Base-by-base conservation (phyloP, 2,113 vertebrate genomes). In the Carollia perspicillata region DNA sequence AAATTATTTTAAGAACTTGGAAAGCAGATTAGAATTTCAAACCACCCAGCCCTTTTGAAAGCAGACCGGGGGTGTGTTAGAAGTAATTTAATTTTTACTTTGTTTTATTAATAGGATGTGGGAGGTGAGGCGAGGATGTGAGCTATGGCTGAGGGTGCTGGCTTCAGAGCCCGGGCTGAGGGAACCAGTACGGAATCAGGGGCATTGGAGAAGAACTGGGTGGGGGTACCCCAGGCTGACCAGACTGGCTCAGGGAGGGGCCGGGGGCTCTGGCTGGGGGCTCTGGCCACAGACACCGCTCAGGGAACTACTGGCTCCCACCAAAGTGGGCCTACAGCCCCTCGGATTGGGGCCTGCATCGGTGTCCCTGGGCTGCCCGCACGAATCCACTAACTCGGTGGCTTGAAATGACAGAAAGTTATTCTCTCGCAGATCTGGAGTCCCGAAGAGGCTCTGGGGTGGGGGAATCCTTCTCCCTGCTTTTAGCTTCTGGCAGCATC, bases 1-100 rank as follows among this genome's bases (percentile, higher is more conserved):
- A 89, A 89, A 96, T 97, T 89, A 96, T 97, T 96, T 96, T 91
- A 95, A 96, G 96, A 85, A 78, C 60, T 92, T 79, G 95, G 92
- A 96, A 94, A 95, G 92, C 86, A 92, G 91, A 92, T 95, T 75
- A 92, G 96, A 95, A 92, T 95, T 95, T 95, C 84, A 86, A 87
- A 75, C 97, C 83, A 92, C 79, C 90, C 72, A n/a, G 58, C 37
- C 37, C 79, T 93, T 84, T 94, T 69, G 92, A 80, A 93, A 80
- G 83, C 87, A 94, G 92, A 93, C 95, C 4, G 58, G 93, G 95
- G 53, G 93, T 66, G 77, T 80, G 95, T 89, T 89, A 5, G 37
- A 72, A 94, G 69, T 87, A 75, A 93, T 97, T 91, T 89, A 86
- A 89, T 80, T 93, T 96, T 89, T 94, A 8, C 95, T 94, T 96